Evolutionary conservation across 2,888 invertebrate genomes (phyloP).

Genomic region (Plagodis pulveraria): DNA sequence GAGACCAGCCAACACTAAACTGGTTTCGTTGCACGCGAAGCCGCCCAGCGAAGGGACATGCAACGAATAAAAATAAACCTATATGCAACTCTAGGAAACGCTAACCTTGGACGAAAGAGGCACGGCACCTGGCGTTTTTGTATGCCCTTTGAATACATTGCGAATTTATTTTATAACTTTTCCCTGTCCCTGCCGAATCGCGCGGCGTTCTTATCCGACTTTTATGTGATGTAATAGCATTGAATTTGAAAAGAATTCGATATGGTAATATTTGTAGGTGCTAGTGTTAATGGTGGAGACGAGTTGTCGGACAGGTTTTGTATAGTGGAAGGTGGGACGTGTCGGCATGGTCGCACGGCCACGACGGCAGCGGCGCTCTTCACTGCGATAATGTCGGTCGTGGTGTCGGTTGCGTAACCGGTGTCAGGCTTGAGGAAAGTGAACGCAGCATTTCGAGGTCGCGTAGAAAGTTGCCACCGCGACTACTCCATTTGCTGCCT

Average conservation of each 20-base stretch:
- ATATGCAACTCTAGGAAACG: constrained; percentile 84
- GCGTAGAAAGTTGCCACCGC: constrained; percentile 79
- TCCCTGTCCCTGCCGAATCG: constrained; percentile 44
- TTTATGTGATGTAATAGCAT: constrained; percentile 58
- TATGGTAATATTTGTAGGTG: constrained; percentile 50
- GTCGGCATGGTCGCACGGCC: constrained; percentile 32
- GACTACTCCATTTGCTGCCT: constrained; percentile 54
- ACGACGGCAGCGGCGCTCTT: constrained; percentile 39
- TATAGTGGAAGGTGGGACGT: constrained; percentile 43
- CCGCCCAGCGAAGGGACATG: constrained; percentile 71
- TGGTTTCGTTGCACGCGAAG: constrained; percentile 81
- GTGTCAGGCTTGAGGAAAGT: constrained; percentile 81
- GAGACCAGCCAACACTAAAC: constrained; percentile 69
- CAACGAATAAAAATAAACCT: constrained; percentile 82
- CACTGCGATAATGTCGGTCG: constrained; percentile 73
- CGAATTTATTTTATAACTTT: constrained; percentile 73
- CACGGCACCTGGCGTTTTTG: constrained; percentile 83
- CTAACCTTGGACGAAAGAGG: constrained; percentile 79
- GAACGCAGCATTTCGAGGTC: constrained; percentile 84
- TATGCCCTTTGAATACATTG: constrained; percentile 78
- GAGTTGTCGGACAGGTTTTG: constrained; percentile 51
- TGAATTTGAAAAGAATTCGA: constrained; percentile 45
- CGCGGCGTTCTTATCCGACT: constrained; percentile 31
- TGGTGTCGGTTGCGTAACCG: constrained; percentile 78
- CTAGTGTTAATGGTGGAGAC: constrained; percentile 42